Conservation (phyloP, 1,140 invertebrate species). For the Chymomyza costata region DNA sequence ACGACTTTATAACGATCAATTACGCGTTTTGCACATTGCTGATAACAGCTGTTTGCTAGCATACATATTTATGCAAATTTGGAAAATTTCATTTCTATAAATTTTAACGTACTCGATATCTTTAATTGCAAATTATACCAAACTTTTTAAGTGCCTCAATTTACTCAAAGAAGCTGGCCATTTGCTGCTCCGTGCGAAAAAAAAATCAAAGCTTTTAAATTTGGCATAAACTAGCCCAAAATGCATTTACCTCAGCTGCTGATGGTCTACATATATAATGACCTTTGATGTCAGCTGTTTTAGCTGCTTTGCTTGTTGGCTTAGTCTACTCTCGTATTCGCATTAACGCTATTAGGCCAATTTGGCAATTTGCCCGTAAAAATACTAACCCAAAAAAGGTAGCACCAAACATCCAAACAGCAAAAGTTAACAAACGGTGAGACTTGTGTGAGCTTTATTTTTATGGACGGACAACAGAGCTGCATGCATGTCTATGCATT, state of each 20-base stretch:
- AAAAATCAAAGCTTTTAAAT: too few relatives aligned
- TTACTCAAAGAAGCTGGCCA: too few relatives aligned
- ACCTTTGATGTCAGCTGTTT: conserved; percentile 44
- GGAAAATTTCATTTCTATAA: too few relatives aligned
- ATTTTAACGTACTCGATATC: too few relatives aligned
- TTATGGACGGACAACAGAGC: background rate
- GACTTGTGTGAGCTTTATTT: too few relatives aligned
- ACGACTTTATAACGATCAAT: too few relatives aligned
- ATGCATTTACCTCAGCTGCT: conserved; percentile 23
- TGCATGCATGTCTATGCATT: too few relatives aligned
- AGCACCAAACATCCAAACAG: conserved; percentile 43
- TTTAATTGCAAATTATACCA: conserved; percentile 46
- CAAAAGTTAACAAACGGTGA: conserved; percentile 52
- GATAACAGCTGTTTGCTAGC: too few relatives aligned
- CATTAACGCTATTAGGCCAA: conserved; percentile 72
- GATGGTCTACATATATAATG: conserved; percentile 43
- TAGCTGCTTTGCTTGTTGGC: conserved; percentile 21
- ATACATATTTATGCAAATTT: too few relatives aligned
- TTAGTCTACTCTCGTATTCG: conserved; percentile 64
- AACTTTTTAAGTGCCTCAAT: conserved; percentile 53
- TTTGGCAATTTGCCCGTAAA: conserved; percentile 57
- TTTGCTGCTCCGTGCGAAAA: too few relatives aligned
- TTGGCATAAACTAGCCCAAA: too few relatives aligned
- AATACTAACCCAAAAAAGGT: conserved; percentile 29
- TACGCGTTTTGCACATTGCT: too few relatives aligned